Conservation (phyloP, 2,113 vertebrate genomes). For the Phalacrocorax carbo region DNA sequence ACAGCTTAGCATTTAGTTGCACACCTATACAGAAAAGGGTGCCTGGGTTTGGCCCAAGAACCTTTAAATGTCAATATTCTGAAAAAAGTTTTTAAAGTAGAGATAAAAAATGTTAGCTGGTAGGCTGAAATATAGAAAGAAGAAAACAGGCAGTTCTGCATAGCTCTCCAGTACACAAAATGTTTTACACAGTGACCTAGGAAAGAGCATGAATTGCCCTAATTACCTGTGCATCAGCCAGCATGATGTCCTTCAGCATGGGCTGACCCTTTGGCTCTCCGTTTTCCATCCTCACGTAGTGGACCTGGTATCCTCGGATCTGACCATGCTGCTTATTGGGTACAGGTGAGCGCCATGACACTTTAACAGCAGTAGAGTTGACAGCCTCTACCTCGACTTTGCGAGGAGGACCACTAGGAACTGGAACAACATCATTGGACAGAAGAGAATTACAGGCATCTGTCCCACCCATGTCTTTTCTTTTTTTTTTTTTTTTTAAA, state of each 20-base stretch:
- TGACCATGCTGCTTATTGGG: slow-evolving; percentile 98
- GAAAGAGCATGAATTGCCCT: not conserved
- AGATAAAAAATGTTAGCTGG: not conserved
- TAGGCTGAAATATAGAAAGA: not conserved
- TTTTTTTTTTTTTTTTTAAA: slow-evolving; percentile 18
- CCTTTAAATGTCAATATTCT: not conserved
- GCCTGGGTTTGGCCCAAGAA: not conserved
- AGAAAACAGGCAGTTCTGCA: not conserved
- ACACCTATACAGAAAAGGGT: not conserved
- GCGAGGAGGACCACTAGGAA: slow-evolving; percentile 99
- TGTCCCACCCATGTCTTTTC: slow-evolving; percentile 71
- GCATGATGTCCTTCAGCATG: slow-evolving; percentile 96
- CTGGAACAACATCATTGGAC: slow-evolving; percentile 99
- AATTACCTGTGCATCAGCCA: slow-evolving; percentile 95
- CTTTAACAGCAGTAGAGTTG: slow-evolving; percentile 99
- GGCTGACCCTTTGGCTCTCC: slow-evolving; percentile 94
- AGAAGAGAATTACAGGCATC: slow-evolving; percentile 92
- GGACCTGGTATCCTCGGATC: slow-evolving; percentile 98
- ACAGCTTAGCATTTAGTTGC: not conserved
- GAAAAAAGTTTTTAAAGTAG: not conserved
- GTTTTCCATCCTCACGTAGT: slow-evolving; percentile 96
- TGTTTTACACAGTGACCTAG: not conserved
- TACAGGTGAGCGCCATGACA: slow-evolving; percentile 97
- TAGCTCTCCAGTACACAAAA: not conserved
- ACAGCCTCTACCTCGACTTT: slow-evolving; percentile 99